A percentile compares a stretch with the other conserved stretches of the same genome.
phyloP scores from a whole-genome alignment of 2,113 vertebrate species.

The Gyps fulvus region DNA sequence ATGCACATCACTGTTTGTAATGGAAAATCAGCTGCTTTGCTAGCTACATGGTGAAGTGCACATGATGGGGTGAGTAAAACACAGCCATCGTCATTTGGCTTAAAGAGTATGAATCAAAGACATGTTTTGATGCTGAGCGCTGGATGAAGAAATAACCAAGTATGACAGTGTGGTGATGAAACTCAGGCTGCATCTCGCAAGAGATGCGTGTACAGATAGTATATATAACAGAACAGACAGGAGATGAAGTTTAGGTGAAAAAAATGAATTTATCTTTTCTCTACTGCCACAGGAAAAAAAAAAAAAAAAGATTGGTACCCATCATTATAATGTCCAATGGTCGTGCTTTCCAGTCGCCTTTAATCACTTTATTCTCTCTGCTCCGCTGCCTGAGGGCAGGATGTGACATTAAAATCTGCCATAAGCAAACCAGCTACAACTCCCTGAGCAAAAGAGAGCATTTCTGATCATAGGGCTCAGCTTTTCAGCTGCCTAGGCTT shows the following conservation, averaged over 20 bases:
- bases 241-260: not conserved
- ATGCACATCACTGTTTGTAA: conserved; percentile 16
- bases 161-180: not conserved
- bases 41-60: not conserved
- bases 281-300: not conserved
- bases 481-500: not conserved
- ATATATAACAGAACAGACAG: not conserved
- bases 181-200: not conserved
- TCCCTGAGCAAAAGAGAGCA: not conserved
- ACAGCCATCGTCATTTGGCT: not conserved
- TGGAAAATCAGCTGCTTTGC: not conserved
- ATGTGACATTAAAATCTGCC: not conserved
- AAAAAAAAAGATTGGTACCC: not conserved
- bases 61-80: not conserved
- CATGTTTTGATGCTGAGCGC: not conserved
- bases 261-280: not conserved
- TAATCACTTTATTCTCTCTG: not conserved
- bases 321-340: not conserved
- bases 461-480: not conserved
- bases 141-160: not conserved
- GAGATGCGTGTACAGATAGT: not conserved
- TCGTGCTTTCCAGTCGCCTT: not conserved
- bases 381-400: not conserved
- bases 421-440: not conserved
- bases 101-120: not conserved